These are phyloP conservation scores for Schizopygopsis malacanthus DNA, from an alignment of 2,797 vertebrate genomes.

Conservation along the genomic window DNA sequence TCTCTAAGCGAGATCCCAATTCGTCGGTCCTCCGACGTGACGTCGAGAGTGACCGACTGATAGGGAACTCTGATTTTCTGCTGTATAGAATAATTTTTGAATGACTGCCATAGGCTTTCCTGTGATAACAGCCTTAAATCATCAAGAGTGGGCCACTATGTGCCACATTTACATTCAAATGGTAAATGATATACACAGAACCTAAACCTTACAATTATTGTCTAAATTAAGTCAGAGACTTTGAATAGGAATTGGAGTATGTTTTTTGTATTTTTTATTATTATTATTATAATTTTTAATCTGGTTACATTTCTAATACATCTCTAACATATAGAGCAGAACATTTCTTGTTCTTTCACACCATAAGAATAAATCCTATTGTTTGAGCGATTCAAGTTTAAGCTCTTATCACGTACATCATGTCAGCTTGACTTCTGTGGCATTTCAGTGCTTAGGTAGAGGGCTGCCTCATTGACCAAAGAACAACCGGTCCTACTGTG, in stretches of 20 bases:
- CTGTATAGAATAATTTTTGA: neutral
- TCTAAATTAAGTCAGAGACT: neutral
- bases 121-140: neutral
- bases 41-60: too few species aligned
- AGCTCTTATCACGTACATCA: constrained; percentile 23
- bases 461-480: constrained; percentile 17
- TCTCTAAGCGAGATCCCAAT: too few species aligned
- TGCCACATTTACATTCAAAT: neutral
- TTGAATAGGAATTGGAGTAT: neutral
- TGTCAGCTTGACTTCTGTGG: constrained; percentile 25
- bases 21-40: too few species aligned
- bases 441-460: constrained; percentile 27
- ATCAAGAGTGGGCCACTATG: neutral
- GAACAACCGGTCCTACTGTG: constrained; percentile 22
- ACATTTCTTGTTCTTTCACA: neutral
- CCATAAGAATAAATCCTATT: constrained; percentile 15
- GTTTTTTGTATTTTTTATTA: neutral
- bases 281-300: neutral
- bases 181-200: neutral
- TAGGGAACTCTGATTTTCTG: neutral
- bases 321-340: neutral
- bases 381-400: constrained; percentile 16
- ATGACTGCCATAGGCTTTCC: neutral
- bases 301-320: neutral
- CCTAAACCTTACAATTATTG: neutral